Evolutionary conservation across 2,797 vertebrate species (phyloP).

Genomic region (Pelodytes ibericus): DNA sequence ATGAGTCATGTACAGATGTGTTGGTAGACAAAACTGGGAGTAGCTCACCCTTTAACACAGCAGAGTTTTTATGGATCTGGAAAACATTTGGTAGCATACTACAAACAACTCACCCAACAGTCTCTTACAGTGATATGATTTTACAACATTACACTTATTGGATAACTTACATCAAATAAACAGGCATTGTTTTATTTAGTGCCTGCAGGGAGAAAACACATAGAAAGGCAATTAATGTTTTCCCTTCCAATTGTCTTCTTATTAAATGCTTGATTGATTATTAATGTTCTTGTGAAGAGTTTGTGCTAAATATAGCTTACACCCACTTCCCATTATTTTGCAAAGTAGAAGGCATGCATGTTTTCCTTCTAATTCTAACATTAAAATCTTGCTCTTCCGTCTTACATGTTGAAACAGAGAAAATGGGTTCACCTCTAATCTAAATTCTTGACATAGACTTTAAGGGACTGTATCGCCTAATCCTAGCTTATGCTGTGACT

Average conservation of each 20-base stretch:
- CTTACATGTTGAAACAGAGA: too few species aligned
- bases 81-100: neutral
- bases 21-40: neutral
- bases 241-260: constrained; percentile 3
- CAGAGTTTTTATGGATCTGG: neutral
- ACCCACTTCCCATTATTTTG: neutral
- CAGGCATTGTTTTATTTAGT: constrained; percentile 10
- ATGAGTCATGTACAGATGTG: neutral
- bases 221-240: constrained; percentile 32
- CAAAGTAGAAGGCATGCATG: neutral
- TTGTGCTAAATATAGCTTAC: neutral
- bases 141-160: constrained; percentile 28
- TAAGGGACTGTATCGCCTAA: too few species aligned
- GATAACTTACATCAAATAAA: constrained; percentile 1
- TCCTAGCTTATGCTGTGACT: too few species aligned
- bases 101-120: neutral
- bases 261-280: constrained; percentile 34
- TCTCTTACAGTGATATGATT: constrained; percentile 1
- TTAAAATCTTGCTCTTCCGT: too few species aligned
- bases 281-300: constrained; percentile 5
- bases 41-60: neutral
- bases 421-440: too few species aligned
- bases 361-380: neutral
- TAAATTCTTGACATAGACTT: too few species aligned
- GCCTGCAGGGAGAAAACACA: neutral